A percentile compares a stretch with the other conserved stretches of the same genome.
Conservation (phyloP, 2,797 vertebrate species). For the Anguilla pacifica region DNA sequence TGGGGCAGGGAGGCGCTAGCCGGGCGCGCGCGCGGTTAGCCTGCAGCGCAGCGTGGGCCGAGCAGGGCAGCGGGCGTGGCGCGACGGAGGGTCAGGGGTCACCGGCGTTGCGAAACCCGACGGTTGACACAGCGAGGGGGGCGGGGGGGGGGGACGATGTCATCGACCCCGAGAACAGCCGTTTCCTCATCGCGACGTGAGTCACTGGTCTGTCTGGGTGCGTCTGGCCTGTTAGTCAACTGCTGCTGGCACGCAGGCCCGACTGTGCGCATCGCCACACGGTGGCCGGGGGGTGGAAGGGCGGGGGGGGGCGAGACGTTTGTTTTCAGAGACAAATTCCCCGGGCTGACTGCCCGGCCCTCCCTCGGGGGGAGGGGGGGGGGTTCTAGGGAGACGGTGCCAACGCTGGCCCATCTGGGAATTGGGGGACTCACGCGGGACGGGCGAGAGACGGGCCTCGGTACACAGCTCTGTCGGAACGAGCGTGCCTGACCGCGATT, state of each 20-base stretch:
- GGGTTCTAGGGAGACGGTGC: not conserved
- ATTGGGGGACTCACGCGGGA: not conserved
- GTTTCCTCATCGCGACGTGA: not conserved
- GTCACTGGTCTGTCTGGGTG: not conserved
- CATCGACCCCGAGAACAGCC: not conserved
- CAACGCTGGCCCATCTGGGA: not conserved
- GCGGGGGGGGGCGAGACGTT: not conserved
- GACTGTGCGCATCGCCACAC: not conserved
- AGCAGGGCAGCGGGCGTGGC: no score
- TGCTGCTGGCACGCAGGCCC: not conserved
- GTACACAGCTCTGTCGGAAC: not conserved
- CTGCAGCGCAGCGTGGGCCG: no score
- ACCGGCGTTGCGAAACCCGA: not conserved
- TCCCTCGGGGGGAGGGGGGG: not conserved
- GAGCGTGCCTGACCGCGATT: not conserved
- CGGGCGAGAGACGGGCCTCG: not conserved
- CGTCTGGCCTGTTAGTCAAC: not conserved
- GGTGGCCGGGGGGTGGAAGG: not conserved
- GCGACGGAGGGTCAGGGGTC: not conserved
- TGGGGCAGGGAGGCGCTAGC: no score
- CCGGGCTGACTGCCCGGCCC: not conserved
- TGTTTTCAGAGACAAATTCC: not conserved
- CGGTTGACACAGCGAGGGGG: not conserved
- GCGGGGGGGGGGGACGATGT: not conserved
- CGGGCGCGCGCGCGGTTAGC: no score